These are phyloP conservation scores for Echiichthys vipera DNA, from an alignment of 2,797 vertebrate species.

Conservation along the genomic window DNA sequence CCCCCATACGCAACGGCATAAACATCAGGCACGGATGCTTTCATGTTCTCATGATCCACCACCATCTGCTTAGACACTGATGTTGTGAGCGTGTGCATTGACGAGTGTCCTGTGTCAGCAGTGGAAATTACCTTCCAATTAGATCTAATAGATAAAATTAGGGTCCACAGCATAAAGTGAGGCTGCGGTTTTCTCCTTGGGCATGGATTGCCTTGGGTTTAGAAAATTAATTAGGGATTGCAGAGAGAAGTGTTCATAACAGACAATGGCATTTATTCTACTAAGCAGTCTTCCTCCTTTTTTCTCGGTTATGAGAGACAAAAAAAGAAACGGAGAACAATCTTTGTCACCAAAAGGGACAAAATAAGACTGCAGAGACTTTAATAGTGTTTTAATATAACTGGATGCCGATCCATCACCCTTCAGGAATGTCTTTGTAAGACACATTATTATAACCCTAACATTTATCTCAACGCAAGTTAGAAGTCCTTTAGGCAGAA, in stretches of 20 bases:
- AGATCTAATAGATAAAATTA: slow-evolving; percentile 49
- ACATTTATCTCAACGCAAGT: not conserved
- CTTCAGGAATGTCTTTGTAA: not conserved
- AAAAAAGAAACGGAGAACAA: not conserved
- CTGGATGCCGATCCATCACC: not conserved
- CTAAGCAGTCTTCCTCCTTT: not conserved
- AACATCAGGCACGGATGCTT: slow-evolving; percentile 15
- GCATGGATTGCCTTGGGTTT: slow-evolving; percentile 36
- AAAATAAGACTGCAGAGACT: not conserved
- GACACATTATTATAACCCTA: not conserved
- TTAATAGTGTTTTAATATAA: not conserved
- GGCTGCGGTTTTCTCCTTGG: slow-evolving; percentile 27
- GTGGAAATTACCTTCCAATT: slow-evolving; percentile 52
- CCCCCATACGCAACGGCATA: not conserved
- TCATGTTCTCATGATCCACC: slow-evolving; percentile 23
- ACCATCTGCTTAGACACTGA: slow-evolving; percentile 11
- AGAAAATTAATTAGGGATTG: slow-evolving; percentile 43
- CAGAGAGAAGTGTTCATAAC: slow-evolving; percentile 14
- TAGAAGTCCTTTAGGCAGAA: not conserved
- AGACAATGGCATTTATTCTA: slow-evolving; percentile 16
- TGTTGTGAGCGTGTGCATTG: slow-evolving; percentile 1
- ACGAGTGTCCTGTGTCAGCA: slow-evolving; percentile 32
- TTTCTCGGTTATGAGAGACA: slow-evolving; percentile 1
- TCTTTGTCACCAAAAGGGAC: not conserved
- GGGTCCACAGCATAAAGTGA: slow-evolving; percentile 26